phyloP scores from a whole-genome alignment of 1,140 invertebrate genomes.

The Planococcus citri region DNA sequence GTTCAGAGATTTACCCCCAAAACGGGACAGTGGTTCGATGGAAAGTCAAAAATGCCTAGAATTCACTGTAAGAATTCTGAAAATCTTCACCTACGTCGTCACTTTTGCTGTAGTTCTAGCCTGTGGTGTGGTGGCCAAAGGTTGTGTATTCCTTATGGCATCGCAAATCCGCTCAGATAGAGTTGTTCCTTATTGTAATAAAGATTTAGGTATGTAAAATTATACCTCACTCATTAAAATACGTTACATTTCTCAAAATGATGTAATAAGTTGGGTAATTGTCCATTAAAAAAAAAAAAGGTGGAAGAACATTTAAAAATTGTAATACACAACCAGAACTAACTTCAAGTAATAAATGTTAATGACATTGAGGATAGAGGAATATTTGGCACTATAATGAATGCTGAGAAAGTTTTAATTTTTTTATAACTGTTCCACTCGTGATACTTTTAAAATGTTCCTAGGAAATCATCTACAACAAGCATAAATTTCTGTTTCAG shows the following conservation, averaged over 20 bases:
- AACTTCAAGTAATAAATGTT: too few relatives aligned
- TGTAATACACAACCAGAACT: too few relatives aligned
- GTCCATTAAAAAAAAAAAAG: too few relatives aligned
- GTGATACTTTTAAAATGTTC: too few relatives aligned
- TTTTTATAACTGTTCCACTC: too few relatives aligned
- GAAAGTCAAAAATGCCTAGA: slow-evolving; percentile 74
- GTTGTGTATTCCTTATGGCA: slow-evolving; percentile 78
- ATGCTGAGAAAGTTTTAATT: too few relatives aligned
- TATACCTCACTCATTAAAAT: neutral
- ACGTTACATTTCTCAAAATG: neutral
- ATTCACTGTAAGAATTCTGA: slow-evolving; percentile 70
- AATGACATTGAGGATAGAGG: too few relatives aligned
- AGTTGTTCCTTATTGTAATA: slow-evolving; percentile 66
- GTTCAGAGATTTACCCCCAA: slow-evolving; percentile 75
- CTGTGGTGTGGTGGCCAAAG: slow-evolving; percentile 72
- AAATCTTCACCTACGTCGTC: slow-evolving; percentile 68
- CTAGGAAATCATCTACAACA: too few relatives aligned
- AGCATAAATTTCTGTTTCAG: slow-evolving; percentile 40
- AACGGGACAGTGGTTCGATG: slow-evolving; percentile 76
- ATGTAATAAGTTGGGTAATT: neutral
- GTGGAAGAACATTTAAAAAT: too few relatives aligned
- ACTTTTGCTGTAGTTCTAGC: slow-evolving; percentile 73
- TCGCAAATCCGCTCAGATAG: slow-evolving; percentile 63
- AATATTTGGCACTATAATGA: too few relatives aligned
- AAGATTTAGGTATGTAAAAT: slow-evolving; percentile 52